Conservation (phyloP, 2,797 vertebrate species). For the Lycodopsis pacificus region DNA sequence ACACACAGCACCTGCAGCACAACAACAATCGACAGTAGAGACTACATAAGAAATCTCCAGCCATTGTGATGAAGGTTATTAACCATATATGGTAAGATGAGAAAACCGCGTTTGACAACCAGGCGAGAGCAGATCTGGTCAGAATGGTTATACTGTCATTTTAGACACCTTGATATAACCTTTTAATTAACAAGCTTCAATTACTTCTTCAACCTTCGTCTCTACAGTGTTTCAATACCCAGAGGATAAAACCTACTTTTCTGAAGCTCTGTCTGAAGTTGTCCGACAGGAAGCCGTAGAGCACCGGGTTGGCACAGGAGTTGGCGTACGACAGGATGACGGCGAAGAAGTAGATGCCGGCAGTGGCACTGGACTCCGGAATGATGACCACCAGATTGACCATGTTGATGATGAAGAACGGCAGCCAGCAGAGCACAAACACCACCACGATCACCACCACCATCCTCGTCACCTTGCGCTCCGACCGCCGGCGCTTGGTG, state of each 20-base stretch:
- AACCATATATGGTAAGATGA: neutral
- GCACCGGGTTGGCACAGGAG: conserved; percentile 96
- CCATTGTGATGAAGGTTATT: neutral
- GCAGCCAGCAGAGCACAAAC: conserved; percentile 96
- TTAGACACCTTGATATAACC: neutral
- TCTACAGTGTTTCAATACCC: neutral
- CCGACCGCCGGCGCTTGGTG: conserved; percentile 91
- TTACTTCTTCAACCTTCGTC: neutral
- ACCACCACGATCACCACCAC: conserved; percentile 96
- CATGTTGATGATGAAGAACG: conserved; percentile 96
- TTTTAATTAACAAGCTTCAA: neutral
- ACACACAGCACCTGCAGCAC: conserved; percentile 71
- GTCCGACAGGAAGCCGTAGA: conserved; percentile 96
- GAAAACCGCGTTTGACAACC: neutral
- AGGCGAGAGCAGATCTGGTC: neutral
- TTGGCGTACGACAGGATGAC: conserved; percentile 96
- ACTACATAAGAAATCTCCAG: neutral
- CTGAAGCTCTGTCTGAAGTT: conserved; percentile 97
- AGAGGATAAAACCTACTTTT: conserved; percentile 79
- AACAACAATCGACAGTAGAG: neutral
- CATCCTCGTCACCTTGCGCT: conserved; percentile 95
- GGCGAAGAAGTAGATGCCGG: conserved; percentile 94
- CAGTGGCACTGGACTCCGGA: conserved; percentile 90
- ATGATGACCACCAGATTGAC: conserved; percentile 93
- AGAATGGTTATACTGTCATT: neutral